Conservation (phyloP, 2,888 invertebrate species). For the Trichogramma evanescens region DNA sequence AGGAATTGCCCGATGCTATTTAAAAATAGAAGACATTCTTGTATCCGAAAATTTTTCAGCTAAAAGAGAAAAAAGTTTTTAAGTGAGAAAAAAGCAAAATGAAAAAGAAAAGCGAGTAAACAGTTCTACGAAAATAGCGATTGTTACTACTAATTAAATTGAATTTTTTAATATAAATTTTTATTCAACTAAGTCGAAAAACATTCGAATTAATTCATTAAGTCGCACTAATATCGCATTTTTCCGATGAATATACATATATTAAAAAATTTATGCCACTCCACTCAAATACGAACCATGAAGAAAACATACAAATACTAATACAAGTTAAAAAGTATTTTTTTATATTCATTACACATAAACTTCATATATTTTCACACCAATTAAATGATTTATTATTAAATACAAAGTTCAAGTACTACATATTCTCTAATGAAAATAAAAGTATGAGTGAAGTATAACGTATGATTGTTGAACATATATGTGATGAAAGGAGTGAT, state of each 20-base stretch:
- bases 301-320: slow-evolving; percentile 1
- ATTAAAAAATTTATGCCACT: no score
- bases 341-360: slow-evolving; percentile 11
- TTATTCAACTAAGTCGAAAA: no score
- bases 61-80: slow-evolving; percentile 1
- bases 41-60: slow-evolving; percentile 13
- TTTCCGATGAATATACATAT: no score
- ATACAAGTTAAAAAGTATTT: background rate
- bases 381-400: background rate
- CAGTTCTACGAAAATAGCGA: slow-evolving; percentile 1
- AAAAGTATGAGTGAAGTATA: background rate
- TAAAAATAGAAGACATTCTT: slow-evolving; percentile 18
- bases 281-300: no score
- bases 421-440: background rate
- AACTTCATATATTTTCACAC: slow-evolving; percentile 19
- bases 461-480: slow-evolving; percentile 5
- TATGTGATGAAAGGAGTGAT: slow-evolving; percentile 19
- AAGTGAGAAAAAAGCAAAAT: slow-evolving; percentile 7
- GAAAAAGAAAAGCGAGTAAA: slow-evolving; percentile 12
- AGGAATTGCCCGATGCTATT: slow-evolving; percentile 43
- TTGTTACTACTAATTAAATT: background rate
- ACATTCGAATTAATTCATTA: no score
- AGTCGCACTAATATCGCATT: no score
- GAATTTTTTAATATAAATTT: no score
- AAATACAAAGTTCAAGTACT: background rate